Conservation (phyloP, 2,888 invertebrate species). For the Romanomermis culicivorax region DNA sequence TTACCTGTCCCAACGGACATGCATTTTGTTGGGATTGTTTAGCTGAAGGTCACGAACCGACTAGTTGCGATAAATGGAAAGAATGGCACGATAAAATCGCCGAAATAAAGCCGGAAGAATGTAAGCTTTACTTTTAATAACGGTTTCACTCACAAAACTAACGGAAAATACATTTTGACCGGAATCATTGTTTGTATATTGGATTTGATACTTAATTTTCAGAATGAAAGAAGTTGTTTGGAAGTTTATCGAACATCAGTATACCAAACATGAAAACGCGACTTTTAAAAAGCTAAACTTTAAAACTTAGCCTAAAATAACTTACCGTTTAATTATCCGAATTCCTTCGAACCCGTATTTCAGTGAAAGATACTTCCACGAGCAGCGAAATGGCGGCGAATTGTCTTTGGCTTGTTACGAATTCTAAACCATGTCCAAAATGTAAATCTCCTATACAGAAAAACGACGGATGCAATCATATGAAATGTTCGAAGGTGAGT, state of each 20-base stretch:
- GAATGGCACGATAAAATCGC: conserved; percentile 41
- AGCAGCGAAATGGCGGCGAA: conserved; percentile 41
- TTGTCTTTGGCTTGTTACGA: conserved; percentile 46
- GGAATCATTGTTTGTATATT: no score
- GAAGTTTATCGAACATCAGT: no score
- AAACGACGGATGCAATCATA: conserved; percentile 50
- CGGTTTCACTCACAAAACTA: neutral
- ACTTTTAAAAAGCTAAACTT: no score
- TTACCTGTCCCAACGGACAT: conserved; percentile 48
- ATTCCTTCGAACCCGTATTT: no score
- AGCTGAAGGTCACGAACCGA: conserved; percentile 39
- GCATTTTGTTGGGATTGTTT: conserved; percentile 43
- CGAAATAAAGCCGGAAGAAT: conserved; percentile 44
- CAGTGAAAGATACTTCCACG: conserved; percentile 10
- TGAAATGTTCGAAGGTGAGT: conserved; percentile 46
- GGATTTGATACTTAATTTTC: no score
- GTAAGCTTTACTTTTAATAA: conserved; percentile 26
- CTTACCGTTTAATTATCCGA: no score
- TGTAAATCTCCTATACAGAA: conserved; percentile 49
- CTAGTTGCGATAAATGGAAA: conserved; percentile 44
- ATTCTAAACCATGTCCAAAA: conserved; percentile 48
- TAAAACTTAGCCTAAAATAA: no score
- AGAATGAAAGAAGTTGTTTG: no score
- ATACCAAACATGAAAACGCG: no score
- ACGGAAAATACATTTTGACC: no score